Evolutionary conservation across 2,797 vertebrate genomes (phyloP).

Genomic region (Luscinia megarhynchos): DNA sequence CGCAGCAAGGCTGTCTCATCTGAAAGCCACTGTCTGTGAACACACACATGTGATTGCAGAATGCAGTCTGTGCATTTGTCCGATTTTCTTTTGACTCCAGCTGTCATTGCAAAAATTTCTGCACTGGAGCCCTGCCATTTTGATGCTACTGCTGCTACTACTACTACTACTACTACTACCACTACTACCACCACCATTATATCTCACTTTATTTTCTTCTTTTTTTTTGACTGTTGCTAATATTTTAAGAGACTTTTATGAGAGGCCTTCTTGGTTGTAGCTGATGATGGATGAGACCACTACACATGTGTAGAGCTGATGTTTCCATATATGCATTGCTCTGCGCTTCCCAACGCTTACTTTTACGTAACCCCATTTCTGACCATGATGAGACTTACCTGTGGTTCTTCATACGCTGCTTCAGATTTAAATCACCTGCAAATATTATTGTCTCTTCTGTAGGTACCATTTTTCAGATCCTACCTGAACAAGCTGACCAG

Average conservation of each 20-base stretch:
- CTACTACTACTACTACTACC: too few species aligned
- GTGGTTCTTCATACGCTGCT: background rate
- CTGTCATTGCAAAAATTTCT: background rate
- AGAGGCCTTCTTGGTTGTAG: background rate
- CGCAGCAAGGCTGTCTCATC: background rate
- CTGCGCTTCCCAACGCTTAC: background rate
- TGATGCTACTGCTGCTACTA: too few species aligned
- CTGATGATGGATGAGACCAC: background rate
- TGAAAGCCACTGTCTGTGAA: background rate
- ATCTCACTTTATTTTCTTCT: background rate
- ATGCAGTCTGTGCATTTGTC: background rate
- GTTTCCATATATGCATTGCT: background rate
- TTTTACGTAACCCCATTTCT: background rate
- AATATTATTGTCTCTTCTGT: background rate
- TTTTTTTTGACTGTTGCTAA: background rate
- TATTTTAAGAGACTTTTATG: background rate
- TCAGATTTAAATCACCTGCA: background rate
- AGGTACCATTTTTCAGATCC: background rate
- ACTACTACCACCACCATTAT: too few species aligned
- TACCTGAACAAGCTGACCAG: background rate
- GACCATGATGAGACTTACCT: background rate
- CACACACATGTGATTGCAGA: background rate
- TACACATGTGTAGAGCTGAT: rapidly evolving
- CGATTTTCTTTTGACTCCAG: background rate
- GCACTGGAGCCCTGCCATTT: background rate